A percentile compares a stretch with the other conserved stretches of the same genome.
Conservation (phyloP, 1,140 invertebrate genomes). For the Ganaspis sp. region DNA sequence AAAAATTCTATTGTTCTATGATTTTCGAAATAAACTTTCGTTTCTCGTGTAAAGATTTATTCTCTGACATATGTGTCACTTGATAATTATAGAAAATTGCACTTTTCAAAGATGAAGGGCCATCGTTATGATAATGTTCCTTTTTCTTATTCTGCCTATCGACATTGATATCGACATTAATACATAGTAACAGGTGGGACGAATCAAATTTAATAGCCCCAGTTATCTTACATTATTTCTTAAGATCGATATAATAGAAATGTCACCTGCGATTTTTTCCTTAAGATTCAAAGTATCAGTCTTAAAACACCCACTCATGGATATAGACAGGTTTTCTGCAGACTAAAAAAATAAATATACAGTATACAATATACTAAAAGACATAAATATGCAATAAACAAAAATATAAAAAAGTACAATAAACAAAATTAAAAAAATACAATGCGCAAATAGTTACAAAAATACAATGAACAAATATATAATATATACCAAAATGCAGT, state of each 20-base stretch:
- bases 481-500: no score
- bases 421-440: no score
- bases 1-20: no score
- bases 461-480: no score
- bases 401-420: no score
- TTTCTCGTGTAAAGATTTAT: background rate
- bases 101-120: background rate
- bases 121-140: background rate
- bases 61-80: background rate
- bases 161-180: background rate
- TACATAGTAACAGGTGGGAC: background rate
- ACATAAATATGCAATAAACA: no score
- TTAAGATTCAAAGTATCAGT: background rate
- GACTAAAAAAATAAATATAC: no score
- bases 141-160: background rate
- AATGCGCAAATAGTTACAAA: no score
- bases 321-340: no score
- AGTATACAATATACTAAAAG: no score
- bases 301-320: background rate
- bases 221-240: background rate
- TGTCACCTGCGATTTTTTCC: background rate
- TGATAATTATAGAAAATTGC: conserved; percentile 8
- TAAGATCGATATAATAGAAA: background rate
- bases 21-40: no score
- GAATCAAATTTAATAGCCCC: background rate